Percentiles rank a stretch among this genome's conserved stretches.
Conservation (phyloP, 2,888 invertebrate species). For the Argyresthia goedartella region DNA sequence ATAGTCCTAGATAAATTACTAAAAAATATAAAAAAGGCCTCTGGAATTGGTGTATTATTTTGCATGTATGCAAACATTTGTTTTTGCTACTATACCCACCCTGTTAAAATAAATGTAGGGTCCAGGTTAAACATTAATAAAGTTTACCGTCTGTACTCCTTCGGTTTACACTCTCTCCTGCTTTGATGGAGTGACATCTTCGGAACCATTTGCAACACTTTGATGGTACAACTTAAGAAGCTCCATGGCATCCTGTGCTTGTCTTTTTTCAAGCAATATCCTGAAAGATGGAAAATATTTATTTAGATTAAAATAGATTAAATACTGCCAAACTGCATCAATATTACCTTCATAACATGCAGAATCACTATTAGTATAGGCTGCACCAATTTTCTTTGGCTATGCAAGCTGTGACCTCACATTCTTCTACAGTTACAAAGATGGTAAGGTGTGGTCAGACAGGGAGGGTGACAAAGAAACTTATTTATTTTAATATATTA, state of each 20-base stretch:
- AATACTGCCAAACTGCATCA: neutral
- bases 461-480: too few relatives aligned
- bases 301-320: neutral
- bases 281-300: conserved; percentile 37
- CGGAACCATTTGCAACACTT: conserved; percentile 61
- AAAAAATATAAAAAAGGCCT: conserved; percentile 42
- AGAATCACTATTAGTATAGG: too few relatives aligned
- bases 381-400: too few relatives aligned
- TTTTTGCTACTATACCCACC: conserved; percentile 37
- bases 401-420: too few relatives aligned
- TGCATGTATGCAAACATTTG: conserved; percentile 62
- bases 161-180: conserved; percentile 51
- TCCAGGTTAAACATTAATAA: conserved; percentile 17
- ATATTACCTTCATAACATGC: too few relatives aligned
- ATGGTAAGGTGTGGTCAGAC: too few relatives aligned
- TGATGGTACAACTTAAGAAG: conserved; percentile 81
- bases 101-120: conserved; percentile 51
- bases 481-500: too few relatives aligned
- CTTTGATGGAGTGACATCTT: conserved; percentile 57
- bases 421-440: too few relatives aligned
- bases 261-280: conserved; percentile 84
- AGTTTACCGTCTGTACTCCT: neutral
- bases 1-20: neutral
- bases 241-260: conserved; percentile 90
- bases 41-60: conserved; percentile 40